A percentile compares a stretch with the other conserved stretches of the same genome.
These are phyloP conservation scores for Phalacrocorax brasilianus DNA, from an alignment of 2,113 vertebrate genomes.

Conservation along the genomic window DNA sequence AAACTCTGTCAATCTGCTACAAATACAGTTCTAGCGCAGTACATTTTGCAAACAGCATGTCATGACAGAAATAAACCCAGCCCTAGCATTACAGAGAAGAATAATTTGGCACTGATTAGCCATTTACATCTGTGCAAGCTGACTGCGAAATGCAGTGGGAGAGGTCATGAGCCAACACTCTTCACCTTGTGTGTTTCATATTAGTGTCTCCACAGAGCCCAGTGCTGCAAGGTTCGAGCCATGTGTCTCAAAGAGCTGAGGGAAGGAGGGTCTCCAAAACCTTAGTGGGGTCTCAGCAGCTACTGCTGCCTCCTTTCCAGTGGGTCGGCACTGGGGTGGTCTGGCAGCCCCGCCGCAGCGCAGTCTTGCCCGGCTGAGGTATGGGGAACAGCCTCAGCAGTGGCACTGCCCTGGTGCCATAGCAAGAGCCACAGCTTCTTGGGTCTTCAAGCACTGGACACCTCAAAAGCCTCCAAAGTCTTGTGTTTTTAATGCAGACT, in stretches of 20 bases:
- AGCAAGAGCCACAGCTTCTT: background rate
- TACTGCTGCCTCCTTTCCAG: background rate
- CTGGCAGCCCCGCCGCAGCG: accelerated
- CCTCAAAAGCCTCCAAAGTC: background rate
- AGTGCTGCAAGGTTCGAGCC: background rate
- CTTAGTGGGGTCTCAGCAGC: background rate
- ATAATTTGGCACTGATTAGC: background rate
- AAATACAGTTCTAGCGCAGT: background rate
- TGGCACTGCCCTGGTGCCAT: background rate
- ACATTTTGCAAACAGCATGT: background rate
- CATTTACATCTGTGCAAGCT: background rate
- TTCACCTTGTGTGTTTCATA: accelerated
- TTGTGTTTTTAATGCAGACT: background rate
- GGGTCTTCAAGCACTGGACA: background rate
- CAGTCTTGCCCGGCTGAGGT: background rate
- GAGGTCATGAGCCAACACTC: background rate
- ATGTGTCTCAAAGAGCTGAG: background rate
- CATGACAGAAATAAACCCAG: background rate
- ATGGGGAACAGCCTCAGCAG: background rate
- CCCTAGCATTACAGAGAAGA: background rate
- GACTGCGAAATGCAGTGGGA: background rate
- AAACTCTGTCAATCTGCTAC: background rate
- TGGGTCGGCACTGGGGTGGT: background rate
- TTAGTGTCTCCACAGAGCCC: background rate
- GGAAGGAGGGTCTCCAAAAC: background rate